Conservation (phyloP, 2,888 invertebrate species). For the Dendrolimus houi region DNA sequence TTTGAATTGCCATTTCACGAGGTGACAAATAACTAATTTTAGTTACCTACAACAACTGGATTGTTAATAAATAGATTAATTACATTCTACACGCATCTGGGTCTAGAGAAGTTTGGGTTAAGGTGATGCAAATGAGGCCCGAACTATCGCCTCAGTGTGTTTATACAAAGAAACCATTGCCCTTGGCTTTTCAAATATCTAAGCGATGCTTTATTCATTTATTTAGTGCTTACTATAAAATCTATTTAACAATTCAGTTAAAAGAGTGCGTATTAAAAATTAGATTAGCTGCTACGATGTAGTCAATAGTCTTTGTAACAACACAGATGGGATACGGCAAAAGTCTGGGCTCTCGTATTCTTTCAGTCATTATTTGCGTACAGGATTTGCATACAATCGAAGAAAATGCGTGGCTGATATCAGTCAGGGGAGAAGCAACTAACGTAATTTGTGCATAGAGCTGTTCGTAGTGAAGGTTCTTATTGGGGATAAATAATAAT, state of each 20-base stretch:
- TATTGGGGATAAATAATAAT: too few relatives aligned
- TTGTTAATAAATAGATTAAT: background rate
- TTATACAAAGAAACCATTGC: constrained; percentile 36
- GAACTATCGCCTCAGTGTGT: constrained; percentile 21
- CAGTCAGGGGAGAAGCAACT: constrained; percentile 49
- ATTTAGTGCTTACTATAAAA: constrained; percentile 62
- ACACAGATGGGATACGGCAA: constrained; percentile 51
- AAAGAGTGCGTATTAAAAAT: constrained; percentile 1
- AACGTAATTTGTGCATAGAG: constrained; percentile 51
- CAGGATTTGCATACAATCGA: constrained; percentile 72
- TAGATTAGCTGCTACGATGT: constrained; percentile 37
- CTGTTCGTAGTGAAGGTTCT: constrained; percentile 32
- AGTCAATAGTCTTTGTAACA: constrained; percentile 33
- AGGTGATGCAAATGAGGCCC: constrained; percentile 41
- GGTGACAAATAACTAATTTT: too few relatives aligned
- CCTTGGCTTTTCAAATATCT: constrained; percentile 47
- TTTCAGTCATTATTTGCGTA: constrained; percentile 69
- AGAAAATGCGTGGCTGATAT: constrained; percentile 64
- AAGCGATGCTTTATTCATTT: constrained; percentile 60
- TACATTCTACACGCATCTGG: constrained; percentile 9
- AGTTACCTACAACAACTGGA: too few relatives aligned
- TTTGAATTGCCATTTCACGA: too few relatives aligned
- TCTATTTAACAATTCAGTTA: too few relatives aligned
- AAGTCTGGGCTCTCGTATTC: constrained; percentile 53
- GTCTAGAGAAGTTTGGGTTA: constrained; percentile 24